These are phyloP conservation scores for Thalassophryne amazonica DNA, from an alignment of 2,797 vertebrate species.

Conservation along the genomic window DNA sequence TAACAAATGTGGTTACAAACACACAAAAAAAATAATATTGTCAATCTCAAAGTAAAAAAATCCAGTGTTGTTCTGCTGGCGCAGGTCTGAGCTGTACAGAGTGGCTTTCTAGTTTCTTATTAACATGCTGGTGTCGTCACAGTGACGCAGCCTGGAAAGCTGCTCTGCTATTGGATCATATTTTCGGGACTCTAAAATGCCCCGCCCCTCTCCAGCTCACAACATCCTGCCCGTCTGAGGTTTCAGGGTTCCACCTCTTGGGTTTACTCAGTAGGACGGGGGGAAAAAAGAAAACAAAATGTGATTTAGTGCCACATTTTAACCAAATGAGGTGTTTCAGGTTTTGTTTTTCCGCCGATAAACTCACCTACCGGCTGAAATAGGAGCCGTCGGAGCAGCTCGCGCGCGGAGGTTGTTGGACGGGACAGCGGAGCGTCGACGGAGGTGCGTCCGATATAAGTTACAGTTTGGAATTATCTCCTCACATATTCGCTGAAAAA, in stretches of 20 bases:
- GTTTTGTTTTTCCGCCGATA: background rate
- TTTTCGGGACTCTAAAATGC: conserved; percentile 11
- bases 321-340: background rate
- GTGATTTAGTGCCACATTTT: conserved; percentile 1
- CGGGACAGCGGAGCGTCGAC: conserved; percentile 69
- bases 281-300: no score
- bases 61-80: no score
- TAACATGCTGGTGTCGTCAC: conserved; percentile 65
- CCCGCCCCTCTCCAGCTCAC: conserved; percentile 46
- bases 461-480: conserved; percentile 45
- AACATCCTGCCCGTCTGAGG: conserved; percentile 51
- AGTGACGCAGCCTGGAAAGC: conserved; percentile 51
- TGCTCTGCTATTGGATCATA: conserved; percentile 50
- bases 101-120: no score
- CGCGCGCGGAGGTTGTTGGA: conserved; percentile 38
- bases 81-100: no score
- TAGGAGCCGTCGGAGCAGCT: conserved; percentile 11
- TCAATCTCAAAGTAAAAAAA: no score
- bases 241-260: no score
- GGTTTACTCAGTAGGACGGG: no score
- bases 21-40: no score
- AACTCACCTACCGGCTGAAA: background rate
- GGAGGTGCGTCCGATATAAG: conserved; percentile 60
- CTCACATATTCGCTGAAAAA: no score
- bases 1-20: no score